Percentiles rank a stretch among this genome's conserved stretches.
Conservation (phyloP, 2,797 vertebrate genomes). For the Vespertilio murinus region DNA sequence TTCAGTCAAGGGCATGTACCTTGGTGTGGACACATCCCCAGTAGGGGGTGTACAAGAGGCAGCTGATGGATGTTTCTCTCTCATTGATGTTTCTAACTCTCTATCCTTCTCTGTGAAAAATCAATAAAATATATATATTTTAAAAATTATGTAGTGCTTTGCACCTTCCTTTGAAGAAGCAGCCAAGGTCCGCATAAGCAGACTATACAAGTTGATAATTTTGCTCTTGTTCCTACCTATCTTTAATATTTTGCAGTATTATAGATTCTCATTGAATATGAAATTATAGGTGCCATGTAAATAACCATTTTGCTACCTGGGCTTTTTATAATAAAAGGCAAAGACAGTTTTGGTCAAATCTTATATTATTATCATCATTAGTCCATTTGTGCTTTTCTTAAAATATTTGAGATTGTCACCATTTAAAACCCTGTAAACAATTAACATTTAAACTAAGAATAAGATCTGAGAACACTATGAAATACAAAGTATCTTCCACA, state of each 20-base stretch:
- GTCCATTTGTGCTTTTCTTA: neutral
- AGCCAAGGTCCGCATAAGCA: neutral
- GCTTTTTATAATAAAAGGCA: neutral
- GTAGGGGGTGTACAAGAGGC: too few species aligned
- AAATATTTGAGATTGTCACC: neutral
- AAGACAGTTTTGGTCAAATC: neutral
- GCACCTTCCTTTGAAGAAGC: neutral
- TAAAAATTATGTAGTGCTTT: neutral
- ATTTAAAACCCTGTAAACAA: constrained; percentile 1
- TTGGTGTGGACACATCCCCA: too few species aligned
- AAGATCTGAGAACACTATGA: neutral
- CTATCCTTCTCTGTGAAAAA: too few species aligned
- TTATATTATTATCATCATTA: neutral
- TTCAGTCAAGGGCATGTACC: too few species aligned
- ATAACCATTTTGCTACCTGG: neutral
- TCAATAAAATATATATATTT: too few species aligned
- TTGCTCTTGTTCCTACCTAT: neutral
- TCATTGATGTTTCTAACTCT: too few species aligned
- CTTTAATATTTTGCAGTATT: neutral
- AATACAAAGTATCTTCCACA: neutral
- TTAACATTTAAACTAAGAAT: neutral
- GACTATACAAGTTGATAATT: neutral
- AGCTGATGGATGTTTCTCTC: too few species aligned
- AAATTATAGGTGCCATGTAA: neutral
- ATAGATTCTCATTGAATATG: neutral